These are phyloP conservation scores for Gallinago nigripennis DNA, from an alignment of 2,797 vertebrate genomes.

Conservation along the genomic window DNA sequence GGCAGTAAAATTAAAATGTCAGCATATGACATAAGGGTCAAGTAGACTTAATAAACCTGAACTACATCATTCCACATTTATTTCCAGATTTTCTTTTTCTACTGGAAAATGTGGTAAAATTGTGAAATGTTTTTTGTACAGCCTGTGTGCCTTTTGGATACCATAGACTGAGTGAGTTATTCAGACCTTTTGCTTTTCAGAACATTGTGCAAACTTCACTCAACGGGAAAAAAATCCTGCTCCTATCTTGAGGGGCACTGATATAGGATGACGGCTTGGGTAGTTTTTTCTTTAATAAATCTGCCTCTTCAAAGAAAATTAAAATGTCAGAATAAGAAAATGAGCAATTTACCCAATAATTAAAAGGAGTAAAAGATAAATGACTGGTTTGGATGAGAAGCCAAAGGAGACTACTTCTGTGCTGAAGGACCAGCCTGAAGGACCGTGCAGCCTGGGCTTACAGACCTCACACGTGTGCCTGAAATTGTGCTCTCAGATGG, in stretches of 20 bases:
- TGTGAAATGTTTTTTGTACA: neutral
- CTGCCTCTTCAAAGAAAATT: neutral
- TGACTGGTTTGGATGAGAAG: neutral
- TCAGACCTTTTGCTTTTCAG: neutral
- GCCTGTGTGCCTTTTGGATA: neutral
- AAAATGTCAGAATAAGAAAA: conserved; percentile 44
- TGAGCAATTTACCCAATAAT: neutral
- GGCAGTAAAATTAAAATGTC: conserved; percentile 76
- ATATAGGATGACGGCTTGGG: neutral
- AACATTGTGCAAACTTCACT: conserved; percentile 17
- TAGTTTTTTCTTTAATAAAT: conserved; percentile 45
- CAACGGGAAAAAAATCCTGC: neutral
- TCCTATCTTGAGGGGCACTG: neutral
- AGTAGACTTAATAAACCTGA: conserved; percentile 69
- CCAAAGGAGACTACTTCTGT: neutral
- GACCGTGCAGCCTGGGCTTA: neutral
- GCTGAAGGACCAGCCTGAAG: neutral
- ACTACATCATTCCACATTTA: conserved; percentile 43
- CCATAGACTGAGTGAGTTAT: neutral
- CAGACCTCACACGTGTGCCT: neutral
- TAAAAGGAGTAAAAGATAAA: conserved; percentile 31
- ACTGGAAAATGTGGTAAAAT: neutral
- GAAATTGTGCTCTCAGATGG: neutral
- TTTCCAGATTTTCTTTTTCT: conserved; percentile 20
- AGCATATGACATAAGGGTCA: conserved; percentile 66